Evolutionary conservation across 2,797 vertebrate genomes (phyloP).

Genomic region (Anguilla anguilla): DNA sequence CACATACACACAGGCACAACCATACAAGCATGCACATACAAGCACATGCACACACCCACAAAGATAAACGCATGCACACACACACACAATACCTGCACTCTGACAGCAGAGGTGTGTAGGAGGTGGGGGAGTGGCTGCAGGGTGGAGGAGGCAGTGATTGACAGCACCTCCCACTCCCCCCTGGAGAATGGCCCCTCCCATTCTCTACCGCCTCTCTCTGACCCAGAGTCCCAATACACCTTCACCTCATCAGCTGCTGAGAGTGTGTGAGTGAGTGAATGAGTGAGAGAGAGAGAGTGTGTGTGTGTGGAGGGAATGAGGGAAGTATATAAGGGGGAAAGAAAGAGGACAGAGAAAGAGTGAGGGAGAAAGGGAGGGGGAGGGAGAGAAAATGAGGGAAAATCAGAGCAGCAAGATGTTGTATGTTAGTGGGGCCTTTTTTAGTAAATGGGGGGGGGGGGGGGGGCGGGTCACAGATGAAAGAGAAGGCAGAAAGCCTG

Average conservation of each 20-base stretch:
- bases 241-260: constrained; percentile 32
- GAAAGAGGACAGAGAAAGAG: neutral
- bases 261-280: neutral
- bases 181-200: constrained; percentile 28
- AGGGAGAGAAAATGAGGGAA: too few species aligned
- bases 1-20: neutral
- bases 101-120: constrained; percentile 30
- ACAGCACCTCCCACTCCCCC: constrained; percentile 44
- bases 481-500: neutral
- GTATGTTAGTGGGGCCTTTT: neutral
- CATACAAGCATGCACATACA: neutral
- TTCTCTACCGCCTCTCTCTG: neutral
- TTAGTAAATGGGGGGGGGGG: neutral
- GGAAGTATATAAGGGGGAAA: neutral
- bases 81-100: constrained; percentile 33
- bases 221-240: constrained; percentile 21
- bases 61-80: neutral
- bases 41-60: neutral
- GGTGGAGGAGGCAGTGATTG: constrained; percentile 3
- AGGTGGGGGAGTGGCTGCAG: neutral
- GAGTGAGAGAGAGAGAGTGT: neutral
- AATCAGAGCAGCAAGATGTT: too few species aligned
- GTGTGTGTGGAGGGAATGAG: neutral
- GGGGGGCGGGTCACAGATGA: neutral
- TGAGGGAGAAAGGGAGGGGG: neutral